Evolutionary conservation across 2,888 invertebrate species (phyloP), one percentile per base, ranked within the genome.

Genomic region (Eilema griseolum): DNA sequence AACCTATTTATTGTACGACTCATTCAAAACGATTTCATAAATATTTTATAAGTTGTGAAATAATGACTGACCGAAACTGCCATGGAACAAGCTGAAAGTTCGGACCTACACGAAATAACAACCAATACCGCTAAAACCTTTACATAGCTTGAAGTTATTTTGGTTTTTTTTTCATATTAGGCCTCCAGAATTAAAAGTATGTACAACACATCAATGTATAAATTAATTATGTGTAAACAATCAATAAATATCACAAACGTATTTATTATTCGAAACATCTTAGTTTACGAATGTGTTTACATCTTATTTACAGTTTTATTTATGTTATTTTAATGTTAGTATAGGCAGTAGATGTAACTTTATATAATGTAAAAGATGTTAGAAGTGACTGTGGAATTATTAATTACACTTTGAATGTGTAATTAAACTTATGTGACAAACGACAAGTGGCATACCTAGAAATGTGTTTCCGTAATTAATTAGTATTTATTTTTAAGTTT

Each of bases 241-340:
- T 61, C 61, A 69, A 71, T 79, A 78, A 78, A 73, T 62, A 70
- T 70, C 59, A 62, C n/a, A 67, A 81, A 68, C 41, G 66, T 72
- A 73, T 74, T 76, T 76, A 76, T 81, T 81, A 80, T 79, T 65
- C 70, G 63, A 24, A 76, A 82, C 64, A 72, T 72, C 74, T 68
- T 82, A 70, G 79, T 76, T 69, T 69, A 79, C 73, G 71, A 79
- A 75, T 73, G 46, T 66, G 69, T 79, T 72, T 62, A 71, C 72
- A 82, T 76, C 73, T 79, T 73, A 79, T 79, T 80, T 73, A 68
- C 28, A 56, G 71, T 26, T 56, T 76, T 81, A 78, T 79, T 82
- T 75, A 79, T 71, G 71, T 74, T 75, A 71, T 82, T 69, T 73
- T 59, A 72, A 77, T 70, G 65, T 66, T 56, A 11, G 24, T 52